Base-by-base conservation (phyloP, 2,113 vertebrate genomes). In the Corythaixoides concolor region DNA sequence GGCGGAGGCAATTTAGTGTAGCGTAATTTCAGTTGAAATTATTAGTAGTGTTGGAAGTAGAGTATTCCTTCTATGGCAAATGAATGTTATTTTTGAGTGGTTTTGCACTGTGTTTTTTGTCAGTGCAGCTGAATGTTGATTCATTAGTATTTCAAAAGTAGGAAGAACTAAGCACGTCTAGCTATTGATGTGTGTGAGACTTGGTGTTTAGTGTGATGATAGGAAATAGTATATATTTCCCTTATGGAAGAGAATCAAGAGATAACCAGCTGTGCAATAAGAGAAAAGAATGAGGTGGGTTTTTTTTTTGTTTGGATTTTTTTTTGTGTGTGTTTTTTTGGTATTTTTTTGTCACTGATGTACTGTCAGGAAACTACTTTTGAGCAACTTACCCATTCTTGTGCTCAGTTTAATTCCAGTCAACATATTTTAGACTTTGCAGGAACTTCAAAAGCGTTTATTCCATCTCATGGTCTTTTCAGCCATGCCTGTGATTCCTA, bases 1-100 rank as follows among this genome's bases (percentile, higher is more conserved):
- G 68, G 47, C 3, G 2, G 62, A 83, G 62, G 22, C 47, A 68
- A 28, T 88, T 90, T 78, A 83, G 24, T 63, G 41, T 73, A 67
- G 63, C 85, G 72, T 72, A 43, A 88, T 94, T 94, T 90, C 52
- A 70, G 43, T 41, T 88, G 60, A 91, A 88, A 63, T 93, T 89
- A 62, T 47, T 90, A 59, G 16, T 35, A 30, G 7, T 63, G 26
- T 80, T 90, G n/a, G 55, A 88, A 85, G 23, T 18, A 59, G 32
- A 60, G 30, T 63, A 26, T 59, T 93, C 17, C 7, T 88, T 58
- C 69, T 81, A 0, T 52, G 69, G 60, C 10, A 93, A 60, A 64
- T 50, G 30, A 82, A 39, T 69, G 41, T 73, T 85, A 64, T n/a
- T 88, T 94, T 39, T 55, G 63, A 67, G 14, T 59, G 26, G 27